phyloP scores from a whole-genome alignment of 2,888 invertebrate genomes.

The Therioaphis trifolii region DNA sequence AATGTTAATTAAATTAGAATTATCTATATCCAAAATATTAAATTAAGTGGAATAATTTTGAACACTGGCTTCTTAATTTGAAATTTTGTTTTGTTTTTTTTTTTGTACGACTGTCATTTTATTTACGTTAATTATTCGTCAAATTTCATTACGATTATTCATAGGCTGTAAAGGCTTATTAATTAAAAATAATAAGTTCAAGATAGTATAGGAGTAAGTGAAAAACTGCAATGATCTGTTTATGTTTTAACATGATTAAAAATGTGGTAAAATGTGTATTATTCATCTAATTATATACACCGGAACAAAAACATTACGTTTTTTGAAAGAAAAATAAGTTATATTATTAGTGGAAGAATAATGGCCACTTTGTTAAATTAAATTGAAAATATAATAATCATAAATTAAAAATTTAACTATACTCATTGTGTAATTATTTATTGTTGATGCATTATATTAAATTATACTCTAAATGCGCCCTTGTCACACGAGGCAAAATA shows the following conservation, averaged over 20 bases:
- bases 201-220: too few relatives aligned
- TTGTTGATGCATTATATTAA: constrained; percentile 28
- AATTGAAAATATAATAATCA: not conserved
- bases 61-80: too few relatives aligned
- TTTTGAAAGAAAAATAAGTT: not conserved
- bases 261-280: not conserved
- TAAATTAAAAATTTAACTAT: not conserved
- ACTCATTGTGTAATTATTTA: not conserved
- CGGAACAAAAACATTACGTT: not conserved
- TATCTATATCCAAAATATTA: too few relatives aligned
- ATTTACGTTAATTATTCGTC: too few relatives aligned
- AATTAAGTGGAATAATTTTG: too few relatives aligned
- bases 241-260: not conserved
- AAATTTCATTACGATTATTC: too few relatives aligned
- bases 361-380: constrained; percentile 37
- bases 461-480: not conserved
- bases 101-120: too few relatives aligned
- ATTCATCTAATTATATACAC: not conserved
- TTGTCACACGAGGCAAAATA: not conserved
- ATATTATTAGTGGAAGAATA: not conserved
- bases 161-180: too few relatives aligned
- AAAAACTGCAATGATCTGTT: too few relatives aligned
- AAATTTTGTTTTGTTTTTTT: too few relatives aligned
- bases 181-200: too few relatives aligned
- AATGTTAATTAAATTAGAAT: too few relatives aligned